Conservation (phyloP, 2,888 invertebrate genomes). For the Acrobeloides nanus region DNA sequence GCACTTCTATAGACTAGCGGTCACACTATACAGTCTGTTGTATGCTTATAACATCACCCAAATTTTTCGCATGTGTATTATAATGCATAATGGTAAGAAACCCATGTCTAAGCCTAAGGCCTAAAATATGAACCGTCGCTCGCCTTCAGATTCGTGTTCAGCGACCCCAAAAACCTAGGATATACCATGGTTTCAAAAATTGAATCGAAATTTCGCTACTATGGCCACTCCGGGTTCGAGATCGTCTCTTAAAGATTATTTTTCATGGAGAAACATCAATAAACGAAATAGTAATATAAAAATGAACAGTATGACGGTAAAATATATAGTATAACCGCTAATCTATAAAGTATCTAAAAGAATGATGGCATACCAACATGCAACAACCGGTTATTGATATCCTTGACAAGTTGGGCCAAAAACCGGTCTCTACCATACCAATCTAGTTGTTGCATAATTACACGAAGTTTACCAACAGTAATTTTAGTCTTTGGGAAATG, state of each 20-base stretch:
- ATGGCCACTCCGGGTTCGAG: too few relatives aligned
- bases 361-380: slow-evolving; percentile 16
- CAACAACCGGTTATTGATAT: slow-evolving; percentile 10
- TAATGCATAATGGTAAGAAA: too few relatives aligned
- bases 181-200: too few relatives aligned
- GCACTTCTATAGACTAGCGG: neutral
- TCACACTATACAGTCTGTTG: neutral
- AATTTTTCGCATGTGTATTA: too few relatives aligned
- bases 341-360: neutral
- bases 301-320: neutral
- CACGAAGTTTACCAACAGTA: slow-evolving; percentile 6
- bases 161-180: too few relatives aligned
- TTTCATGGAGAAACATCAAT: too few relatives aligned
- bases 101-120: too few relatives aligned
- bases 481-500: slow-evolving; percentile 8
- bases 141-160: too few relatives aligned
- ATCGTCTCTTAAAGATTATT: too few relatives aligned
- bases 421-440: slow-evolving; percentile 17
- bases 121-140: too few relatives aligned
- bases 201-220: too few relatives aligned
- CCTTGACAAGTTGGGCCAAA: slow-evolving; percentile 10
- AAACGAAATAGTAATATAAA: too few relatives aligned
- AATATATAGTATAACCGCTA: neutral
- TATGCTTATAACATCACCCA: neutral
- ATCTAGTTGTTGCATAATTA: slow-evolving; percentile 14